These are phyloP conservation scores for Pseudomugil tenellus DNA, from an alignment of 2,797 vertebrate species.

Conservation along the genomic window DNA sequence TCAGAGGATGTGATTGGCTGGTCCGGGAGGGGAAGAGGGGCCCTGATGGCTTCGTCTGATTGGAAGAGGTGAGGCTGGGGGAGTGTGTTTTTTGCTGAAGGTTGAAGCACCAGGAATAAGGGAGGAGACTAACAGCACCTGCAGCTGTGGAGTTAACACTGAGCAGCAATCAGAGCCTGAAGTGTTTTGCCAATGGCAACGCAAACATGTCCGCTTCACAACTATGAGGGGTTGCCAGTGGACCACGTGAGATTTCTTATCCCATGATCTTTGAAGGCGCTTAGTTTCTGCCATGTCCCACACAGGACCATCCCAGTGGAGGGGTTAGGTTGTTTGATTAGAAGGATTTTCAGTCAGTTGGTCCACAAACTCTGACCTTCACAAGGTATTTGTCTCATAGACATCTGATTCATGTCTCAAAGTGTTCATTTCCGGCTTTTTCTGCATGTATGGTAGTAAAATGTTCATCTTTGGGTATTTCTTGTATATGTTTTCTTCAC, in stretches of 20 bases:
- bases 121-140: slow-evolving; percentile 61
- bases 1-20: slow-evolving; percentile 28
- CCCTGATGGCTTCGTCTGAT: slow-evolving; percentile 36
- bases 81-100: slow-evolving; percentile 40
- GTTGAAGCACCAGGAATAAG: slow-evolving; percentile 64
- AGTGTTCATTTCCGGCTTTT: too few relatives aligned
- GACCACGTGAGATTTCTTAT: neutral
- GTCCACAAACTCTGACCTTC: too few relatives aligned
- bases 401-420: too few relatives aligned
- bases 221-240: neutral
- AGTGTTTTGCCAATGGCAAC: neutral
- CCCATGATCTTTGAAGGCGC: too few relatives aligned
- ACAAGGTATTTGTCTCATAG: too few relatives aligned
- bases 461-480: too few relatives aligned
- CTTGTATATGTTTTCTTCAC: too few relatives aligned
- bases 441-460: too few relatives aligned
- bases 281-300: neutral
- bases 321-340: too few relatives aligned
- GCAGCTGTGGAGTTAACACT: slow-evolving; percentile 42
- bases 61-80: slow-evolving; percentile 26
- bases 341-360: too few relatives aligned
- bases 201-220: neutral
- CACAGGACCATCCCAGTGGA: too few relatives aligned
- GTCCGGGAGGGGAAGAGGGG: slow-evolving; percentile 1
- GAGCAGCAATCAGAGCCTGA: slow-evolving; percentile 7